Percentiles rank a stretch among this genome's conserved stretches.
Conservation (phyloP, 2,888 invertebrate species). For the Lysandra coridon region DNA sequence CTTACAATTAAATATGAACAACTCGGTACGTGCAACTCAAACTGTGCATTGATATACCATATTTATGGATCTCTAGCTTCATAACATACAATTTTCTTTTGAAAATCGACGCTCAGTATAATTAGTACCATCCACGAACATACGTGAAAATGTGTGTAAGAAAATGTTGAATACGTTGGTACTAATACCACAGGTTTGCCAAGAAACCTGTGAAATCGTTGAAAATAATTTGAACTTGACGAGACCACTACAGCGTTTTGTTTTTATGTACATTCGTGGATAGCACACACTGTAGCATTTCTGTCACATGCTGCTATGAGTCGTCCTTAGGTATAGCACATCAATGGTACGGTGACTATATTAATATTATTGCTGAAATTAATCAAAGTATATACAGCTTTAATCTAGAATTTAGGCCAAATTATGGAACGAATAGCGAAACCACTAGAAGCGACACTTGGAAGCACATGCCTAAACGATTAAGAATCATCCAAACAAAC, state of each 20-base stretch:
- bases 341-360: slow-evolving; percentile 6
- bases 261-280: background rate
- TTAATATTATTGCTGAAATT: background rate
- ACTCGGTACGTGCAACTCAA: slow-evolving; percentile 60
- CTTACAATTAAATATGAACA: slow-evolving; percentile 24
- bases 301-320: background rate
- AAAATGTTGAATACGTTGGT: too few species aligned
- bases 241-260: too few species aligned
- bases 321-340: background rate
- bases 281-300: background rate
- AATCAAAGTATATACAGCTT: slow-evolving; percentile 1
- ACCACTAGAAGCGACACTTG: slow-evolving; percentile 18
- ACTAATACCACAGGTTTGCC: too few species aligned
- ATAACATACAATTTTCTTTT: background rate
- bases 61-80: slow-evolving; percentile 33
- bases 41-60: slow-evolving; percentile 32
- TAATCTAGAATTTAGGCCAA: slow-evolving; percentile 27
- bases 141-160: too few species aligned
- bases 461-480: slow-evolving; percentile 23
- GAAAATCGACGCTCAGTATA: background rate
- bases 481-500: background rate
- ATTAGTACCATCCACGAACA: too few species aligned
- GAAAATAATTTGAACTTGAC: too few species aligned
- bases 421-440: background rate
- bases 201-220: too few species aligned